phyloP scores from a whole-genome alignment of 1,140 invertebrate species.

The Drosophila kanapiae region DNA sequence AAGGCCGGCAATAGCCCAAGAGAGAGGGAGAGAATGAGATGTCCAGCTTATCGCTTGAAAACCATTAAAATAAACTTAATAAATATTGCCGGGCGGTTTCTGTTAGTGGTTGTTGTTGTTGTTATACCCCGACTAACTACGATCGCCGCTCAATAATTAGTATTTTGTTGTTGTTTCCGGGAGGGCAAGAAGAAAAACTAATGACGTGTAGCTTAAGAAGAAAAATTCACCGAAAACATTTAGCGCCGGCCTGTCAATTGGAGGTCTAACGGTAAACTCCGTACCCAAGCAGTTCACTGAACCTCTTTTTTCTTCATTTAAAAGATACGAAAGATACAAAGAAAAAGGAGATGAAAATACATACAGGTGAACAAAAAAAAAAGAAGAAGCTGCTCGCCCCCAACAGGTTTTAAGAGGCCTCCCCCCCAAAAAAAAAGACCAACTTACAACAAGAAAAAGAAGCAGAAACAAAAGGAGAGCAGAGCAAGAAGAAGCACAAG shows the following conservation, averaged over 20 bases:
- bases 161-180: constrained; percentile 23
- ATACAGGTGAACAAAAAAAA: constrained; percentile 19
- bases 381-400: constrained; percentile 33
- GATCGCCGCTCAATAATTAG: constrained; percentile 38
- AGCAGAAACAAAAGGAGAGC: constrained; percentile 34
- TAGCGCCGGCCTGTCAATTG: constrained; percentile 68
- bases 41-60: constrained; percentile 40
- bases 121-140: constrained; percentile 8
- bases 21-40: constrained; percentile 8
- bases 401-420: constrained; percentile 46
- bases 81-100: constrained; percentile 46
- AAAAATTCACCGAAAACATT: constrained; percentile 48
- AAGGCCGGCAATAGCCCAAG: constrained; percentile 1
- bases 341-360: constrained; percentile 17
- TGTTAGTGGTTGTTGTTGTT: constrained; percentile 12
- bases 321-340: constrained; percentile 25
- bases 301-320: constrained; percentile 24
- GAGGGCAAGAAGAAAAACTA: constrained; percentile 44
- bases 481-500: constrained; percentile 23
- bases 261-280: constrained; percentile 37
- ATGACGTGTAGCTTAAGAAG: constrained; percentile 62
- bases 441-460: constrained; percentile 25
- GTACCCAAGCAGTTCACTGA: constrained; percentile 41
- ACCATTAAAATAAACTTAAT: constrained; percentile 28
- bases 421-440: constrained; percentile 15